Evolutionary conservation across 2,113 vertebrate species (phyloP), one percentile per base, ranked within the genome.

Genomic region (Triplophysa tibetana): DNA sequence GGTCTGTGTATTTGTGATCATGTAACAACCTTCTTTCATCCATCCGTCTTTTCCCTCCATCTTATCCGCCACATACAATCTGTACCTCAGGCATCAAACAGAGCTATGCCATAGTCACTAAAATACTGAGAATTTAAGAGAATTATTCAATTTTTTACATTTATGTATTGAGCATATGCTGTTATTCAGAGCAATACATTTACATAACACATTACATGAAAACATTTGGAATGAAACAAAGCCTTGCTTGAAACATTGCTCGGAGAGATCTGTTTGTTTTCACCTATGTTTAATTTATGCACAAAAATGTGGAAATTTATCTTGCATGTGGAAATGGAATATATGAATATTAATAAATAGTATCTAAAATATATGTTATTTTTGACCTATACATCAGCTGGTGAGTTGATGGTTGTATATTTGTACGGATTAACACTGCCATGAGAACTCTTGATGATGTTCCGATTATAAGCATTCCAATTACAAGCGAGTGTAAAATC

Each of bases 1-100:
- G 97, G 97, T 98, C 97, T 82, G 89, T 95, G 89, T 99, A 99
- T 93, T 95, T 99, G 96, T 99, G 95, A 98, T 92, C 81, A 81
- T 83, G 62, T 70, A 19, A 72, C 65, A 41, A 16, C 61, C 77
- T 78, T 33, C 41, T 52, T 70, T 13, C 1, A 2, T 56, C 26
- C 23, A 45, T 17, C 5, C 12, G 16, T 4, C 33, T 23, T 63
- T 77, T 41, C 1, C 54, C n/a, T 62, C 77, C 8, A 10, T 68
- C 48, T 29, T 8, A 1, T 19, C 50, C 6, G 8, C 21, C 6
- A 11, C 14, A 12, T 63, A 48, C 62, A 14, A 72, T 62, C 38
- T 77, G 13, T 77, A 79, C 64, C 70, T 79, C 76, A 75, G 79
- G 80, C 66, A 67, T 79, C 76, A 69, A 65, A 82, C 41, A 78